phyloP scores from a whole-genome alignment of 1,140 invertebrate genomes.

The Dufourea novaeangliae region DNA sequence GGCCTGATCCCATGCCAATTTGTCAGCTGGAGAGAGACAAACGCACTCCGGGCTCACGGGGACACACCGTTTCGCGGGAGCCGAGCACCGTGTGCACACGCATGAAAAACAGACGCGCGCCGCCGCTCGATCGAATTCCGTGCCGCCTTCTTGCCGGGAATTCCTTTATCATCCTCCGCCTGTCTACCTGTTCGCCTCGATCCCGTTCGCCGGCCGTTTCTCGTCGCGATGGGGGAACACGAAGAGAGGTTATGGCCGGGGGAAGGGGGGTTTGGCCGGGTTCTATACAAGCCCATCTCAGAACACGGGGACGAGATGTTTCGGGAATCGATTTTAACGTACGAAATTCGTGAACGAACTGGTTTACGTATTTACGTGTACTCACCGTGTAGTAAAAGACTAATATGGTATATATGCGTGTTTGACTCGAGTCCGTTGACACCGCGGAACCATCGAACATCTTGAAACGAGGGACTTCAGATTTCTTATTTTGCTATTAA shows the following conservation, averaged over 20 bases:
- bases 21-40: slow-evolving; percentile 58
- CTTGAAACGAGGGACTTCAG: too few species aligned
- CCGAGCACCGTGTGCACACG: slow-evolving; percentile 6
- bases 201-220: neutral
- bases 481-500: too few species aligned
- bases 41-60: slow-evolving; percentile 34
- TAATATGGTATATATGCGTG: too few species aligned
- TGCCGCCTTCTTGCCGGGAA: slow-evolving; percentile 33
- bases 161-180: slow-evolving; percentile 34
- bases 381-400: too few species aligned
- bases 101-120: slow-evolving; percentile 50
- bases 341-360: too few species aligned
- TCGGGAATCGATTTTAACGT: too few species aligned
- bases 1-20: slow-evolving; percentile 60
- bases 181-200: neutral
- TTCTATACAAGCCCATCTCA: too few species aligned
- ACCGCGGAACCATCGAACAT: too few species aligned
- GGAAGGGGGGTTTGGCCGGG: neutral
- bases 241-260: neutral
- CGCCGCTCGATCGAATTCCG: slow-evolving; percentile 53
- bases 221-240: neutral
- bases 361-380: too few species aligned
- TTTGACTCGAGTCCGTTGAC: too few species aligned
- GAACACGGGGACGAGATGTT: too few species aligned
- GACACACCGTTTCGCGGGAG: neutral